Evolutionary conservation across 2,113 vertebrate genomes (phyloP).

Genomic region (Gobius niger): DNA sequence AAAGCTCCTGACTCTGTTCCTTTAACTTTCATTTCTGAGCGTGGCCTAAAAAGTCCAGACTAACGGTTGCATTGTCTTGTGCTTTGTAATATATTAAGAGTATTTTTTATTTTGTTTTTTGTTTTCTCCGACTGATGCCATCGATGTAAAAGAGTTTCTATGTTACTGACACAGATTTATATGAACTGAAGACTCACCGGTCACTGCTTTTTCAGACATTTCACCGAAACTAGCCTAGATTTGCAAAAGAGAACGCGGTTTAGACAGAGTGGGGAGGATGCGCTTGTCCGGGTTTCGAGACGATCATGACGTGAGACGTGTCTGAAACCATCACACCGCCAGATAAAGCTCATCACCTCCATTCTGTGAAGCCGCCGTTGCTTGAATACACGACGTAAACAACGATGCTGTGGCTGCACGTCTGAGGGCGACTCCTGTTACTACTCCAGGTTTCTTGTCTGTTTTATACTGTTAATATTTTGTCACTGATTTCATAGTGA

Average conservation of each 20-base stretch:
- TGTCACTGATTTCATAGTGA: slow-evolving; percentile 20
- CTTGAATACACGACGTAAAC: neutral
- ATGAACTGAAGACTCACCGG: slow-evolving; percentile 19
- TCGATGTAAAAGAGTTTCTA: slow-evolving; percentile 41
- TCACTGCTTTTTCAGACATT: neutral
- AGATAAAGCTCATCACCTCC: too few species aligned
- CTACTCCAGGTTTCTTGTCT: slow-evolving; percentile 40
- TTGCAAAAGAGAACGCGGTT: slow-evolving; percentile 28
- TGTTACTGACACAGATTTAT: slow-evolving; percentile 34
- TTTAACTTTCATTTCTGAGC: slow-evolving; percentile 19
- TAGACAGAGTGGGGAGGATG: too few species aligned
- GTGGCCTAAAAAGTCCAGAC: slow-evolving; percentile 21
- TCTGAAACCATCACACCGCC: too few species aligned
- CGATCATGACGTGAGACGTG: too few species aligned
- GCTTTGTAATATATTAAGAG: slow-evolving; percentile 49
- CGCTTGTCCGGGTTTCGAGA: too few species aligned
- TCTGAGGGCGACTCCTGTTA: slow-evolving; percentile 17
- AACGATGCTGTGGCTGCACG: slow-evolving; percentile 7
- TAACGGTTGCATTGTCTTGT: slow-evolving; percentile 48
- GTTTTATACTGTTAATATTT: slow-evolving; percentile 57
- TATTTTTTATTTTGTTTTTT: slow-evolving; percentile 2
- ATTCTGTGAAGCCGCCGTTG: neutral
- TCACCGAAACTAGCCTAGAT: slow-evolving; percentile 1
- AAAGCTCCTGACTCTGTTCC: slow-evolving; percentile 7
- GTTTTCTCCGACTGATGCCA: slow-evolving; percentile 27